Evolutionary conservation across 2,797 vertebrate genomes (phyloP).

Genomic region (Nasua narica): DNA sequence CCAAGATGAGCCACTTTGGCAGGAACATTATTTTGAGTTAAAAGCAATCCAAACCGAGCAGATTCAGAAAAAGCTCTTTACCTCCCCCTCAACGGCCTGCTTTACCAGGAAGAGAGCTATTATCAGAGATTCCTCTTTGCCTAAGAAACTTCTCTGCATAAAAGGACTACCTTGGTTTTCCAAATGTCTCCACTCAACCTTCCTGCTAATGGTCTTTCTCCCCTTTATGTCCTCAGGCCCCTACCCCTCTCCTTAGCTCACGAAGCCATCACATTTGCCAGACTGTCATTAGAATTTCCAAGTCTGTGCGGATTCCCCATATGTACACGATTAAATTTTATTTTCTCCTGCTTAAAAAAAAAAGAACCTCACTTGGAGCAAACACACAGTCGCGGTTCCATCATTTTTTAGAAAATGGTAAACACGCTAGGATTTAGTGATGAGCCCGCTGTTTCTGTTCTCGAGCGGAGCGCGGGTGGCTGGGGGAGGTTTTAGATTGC

Average conservation of each 20-base stretch:
- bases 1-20: neutral
- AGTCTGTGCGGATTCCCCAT: neutral
- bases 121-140: neutral
- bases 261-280: neutral
- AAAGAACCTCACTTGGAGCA: neutral
- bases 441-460: neutral
- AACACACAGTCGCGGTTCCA: neutral
- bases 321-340: neutral
- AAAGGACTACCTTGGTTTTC: neutral
- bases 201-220: neutral
- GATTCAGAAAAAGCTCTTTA: neutral
- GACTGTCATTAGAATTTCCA: neutral
- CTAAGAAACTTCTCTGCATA: neutral
- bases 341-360: neutral
- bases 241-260: neutral
- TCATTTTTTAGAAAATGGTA: neutral
- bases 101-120: neutral
- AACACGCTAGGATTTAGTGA: neutral
- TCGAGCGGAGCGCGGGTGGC: accelerated
- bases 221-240: neutral
- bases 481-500: neutral
- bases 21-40: neutral
- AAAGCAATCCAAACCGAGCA: neutral
- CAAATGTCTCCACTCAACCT: neutral
- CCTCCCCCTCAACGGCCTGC: neutral